Evolutionary conservation across 2,113 vertebrate species (phyloP).

Genomic region (Anas platyrhynchos): DNA sequence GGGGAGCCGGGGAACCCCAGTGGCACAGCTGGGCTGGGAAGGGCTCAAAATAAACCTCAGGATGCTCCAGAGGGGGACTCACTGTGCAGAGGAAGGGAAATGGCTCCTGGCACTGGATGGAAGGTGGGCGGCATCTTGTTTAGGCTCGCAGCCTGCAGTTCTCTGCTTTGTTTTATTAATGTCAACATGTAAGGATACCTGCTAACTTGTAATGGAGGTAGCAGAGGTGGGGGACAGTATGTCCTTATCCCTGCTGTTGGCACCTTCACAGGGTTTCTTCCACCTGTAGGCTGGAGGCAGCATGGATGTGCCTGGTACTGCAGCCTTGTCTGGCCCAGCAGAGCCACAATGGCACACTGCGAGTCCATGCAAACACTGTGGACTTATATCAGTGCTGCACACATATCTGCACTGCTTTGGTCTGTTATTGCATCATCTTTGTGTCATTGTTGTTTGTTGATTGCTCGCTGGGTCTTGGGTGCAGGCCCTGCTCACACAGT

Average conservation of each 20-base stretch:
- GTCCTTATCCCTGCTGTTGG: accelerated
- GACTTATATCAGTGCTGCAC: accelerated
- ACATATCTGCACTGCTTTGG: accelerated
- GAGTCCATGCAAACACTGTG: accelerated
- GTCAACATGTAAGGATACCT: accelerated
- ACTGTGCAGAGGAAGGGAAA: neutral
- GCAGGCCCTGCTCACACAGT: neutral
- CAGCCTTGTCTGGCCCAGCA: neutral
- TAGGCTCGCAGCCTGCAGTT: neutral
- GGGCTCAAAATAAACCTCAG: neutral
- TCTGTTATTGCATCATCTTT: neutral
- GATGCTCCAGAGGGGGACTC: neutral
- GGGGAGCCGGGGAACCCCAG: neutral
- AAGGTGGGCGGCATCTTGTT: neutral
- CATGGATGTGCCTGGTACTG: accelerated
- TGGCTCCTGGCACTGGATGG: neutral
- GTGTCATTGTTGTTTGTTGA: neutral
- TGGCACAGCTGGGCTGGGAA: neutral
- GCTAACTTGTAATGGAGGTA: neutral
- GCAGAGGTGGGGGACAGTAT: neutral
- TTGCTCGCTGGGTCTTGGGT: neutral
- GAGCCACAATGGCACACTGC: neutral
- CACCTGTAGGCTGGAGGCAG: accelerated
- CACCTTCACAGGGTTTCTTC: too few relatives aligned
- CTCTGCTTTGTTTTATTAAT: accelerated